Base-by-base conservation (phyloP, 2,888 invertebrate species). In the Cheilosia impressa region DNA sequence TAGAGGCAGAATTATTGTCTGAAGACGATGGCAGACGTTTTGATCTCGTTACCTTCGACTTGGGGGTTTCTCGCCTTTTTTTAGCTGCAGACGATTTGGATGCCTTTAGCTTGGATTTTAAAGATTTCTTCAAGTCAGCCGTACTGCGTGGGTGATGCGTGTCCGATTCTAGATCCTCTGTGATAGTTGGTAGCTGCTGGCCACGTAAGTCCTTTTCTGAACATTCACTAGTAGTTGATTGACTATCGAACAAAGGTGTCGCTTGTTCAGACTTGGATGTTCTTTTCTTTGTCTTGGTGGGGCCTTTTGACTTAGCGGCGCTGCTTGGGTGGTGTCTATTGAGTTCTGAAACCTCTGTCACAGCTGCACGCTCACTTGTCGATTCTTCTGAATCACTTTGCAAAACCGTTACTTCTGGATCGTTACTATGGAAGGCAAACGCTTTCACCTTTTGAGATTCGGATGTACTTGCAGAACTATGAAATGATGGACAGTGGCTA, bases 401-500 rank as follows among this genome's bases (percentile, higher is more conserved):
- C 24, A 0, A 5, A 45, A 17, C 43, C n/a, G 58, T 4, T 10
- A 5, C 57, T 17, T 57, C 10, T n/a, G n/a, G 6, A n/a, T 53
- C 27, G 15, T 53, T 27, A n/a, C 13, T 13, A 4, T 4, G 13
- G 38, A 38, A 4, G 13, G 19, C 27, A 38, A 52, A 22, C 22
- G 7, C 9, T 24, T 5, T 15, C 6, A 24, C 24, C 24, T 52
- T 24, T 24, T 43, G 24, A 10, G 17, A 57, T 15, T 60, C 60
- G 43, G 43, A 43, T 24, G 60, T 2, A 24, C 31, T 47, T 6
- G n/a, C 27, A 9, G 45, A 22, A 45, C 45, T 34, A 19, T 31
- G 50, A 34, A 43, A 34, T 9, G 55, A 19, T 45, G 57, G 57
- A 19, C 69, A 57, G 13, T 65, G 53, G 15, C 41, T 66, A 24